A percentile compares a stretch with the other conserved stretches of the same genome.
Evolutionary conservation across 2,888 invertebrate genomes (phyloP).

Genomic region (Cyrtodaria siliqua): DNA sequence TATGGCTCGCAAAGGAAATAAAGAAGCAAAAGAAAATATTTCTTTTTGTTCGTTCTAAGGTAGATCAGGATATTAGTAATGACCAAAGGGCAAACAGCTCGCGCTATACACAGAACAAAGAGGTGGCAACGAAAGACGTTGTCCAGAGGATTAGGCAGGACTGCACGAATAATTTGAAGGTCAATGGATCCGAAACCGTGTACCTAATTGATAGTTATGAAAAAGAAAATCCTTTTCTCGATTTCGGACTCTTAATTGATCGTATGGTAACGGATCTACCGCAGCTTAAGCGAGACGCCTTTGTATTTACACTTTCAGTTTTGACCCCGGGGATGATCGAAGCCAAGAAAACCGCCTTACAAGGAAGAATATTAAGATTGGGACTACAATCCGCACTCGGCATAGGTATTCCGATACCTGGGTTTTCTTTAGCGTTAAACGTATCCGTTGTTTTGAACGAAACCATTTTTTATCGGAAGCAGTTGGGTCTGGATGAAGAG

Average conservation of each 20-base stretch:
- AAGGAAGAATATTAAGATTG: background rate
- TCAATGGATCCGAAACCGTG: background rate
- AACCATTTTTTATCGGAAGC: constrained; percentile 11
- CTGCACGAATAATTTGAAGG: background rate
- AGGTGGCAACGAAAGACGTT: background rate
- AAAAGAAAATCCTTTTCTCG: too few species aligned
- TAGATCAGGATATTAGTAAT: constrained; percentile 14
- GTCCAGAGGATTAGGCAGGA: background rate
- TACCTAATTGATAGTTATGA: too few species aligned
- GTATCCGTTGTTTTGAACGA: background rate
- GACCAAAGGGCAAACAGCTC: background rate
- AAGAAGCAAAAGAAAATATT: constrained; percentile 13
- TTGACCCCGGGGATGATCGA: background rate
- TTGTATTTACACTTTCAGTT: background rate
- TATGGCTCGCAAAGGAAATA: constrained; percentile 50
- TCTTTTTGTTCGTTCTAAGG: constrained; percentile 39
- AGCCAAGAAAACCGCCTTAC: background rate
- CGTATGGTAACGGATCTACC: background rate
- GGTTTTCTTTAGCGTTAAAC: constrained; percentile 9
- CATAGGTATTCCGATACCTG: constrained; percentile 7
- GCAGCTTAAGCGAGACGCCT: background rate
- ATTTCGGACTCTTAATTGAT: background rate
- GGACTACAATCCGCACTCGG: background rate
- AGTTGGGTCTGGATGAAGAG: constrained; percentile 21
- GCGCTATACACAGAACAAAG: background rate